Evolutionary conservation across 1,140 invertebrate genomes (phyloP).

Genomic region (Archivesica marissinica): DNA sequence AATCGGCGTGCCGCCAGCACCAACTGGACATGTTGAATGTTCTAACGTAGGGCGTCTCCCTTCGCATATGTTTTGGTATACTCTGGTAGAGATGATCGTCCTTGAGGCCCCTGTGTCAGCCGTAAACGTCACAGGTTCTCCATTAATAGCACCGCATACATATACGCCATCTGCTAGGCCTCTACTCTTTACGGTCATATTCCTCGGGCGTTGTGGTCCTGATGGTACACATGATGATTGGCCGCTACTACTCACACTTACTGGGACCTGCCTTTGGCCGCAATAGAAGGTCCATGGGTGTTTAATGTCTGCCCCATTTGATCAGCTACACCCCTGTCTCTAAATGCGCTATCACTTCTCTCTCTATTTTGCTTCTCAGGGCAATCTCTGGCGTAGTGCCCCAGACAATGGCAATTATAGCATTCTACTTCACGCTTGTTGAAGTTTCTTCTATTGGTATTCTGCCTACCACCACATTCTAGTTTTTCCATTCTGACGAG

Average conservation of each 20-base stretch:
- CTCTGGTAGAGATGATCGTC: conserved; percentile 33
- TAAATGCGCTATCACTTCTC: background rate
- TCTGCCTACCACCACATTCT: background rate
- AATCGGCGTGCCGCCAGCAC: conserved; percentile 32
- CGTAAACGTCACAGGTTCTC: conserved; percentile 17
- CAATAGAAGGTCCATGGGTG: conserved; percentile 35
- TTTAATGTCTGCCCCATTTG: conserved; percentile 20
- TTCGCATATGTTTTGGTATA: background rate
- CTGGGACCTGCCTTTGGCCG: conserved; percentile 22
- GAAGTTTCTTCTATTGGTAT: background rate
- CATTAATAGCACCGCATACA: conserved; percentile 24
- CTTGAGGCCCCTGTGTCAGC: conserved; percentile 40
- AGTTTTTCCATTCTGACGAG: conserved; percentile 9
- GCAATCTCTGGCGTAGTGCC: conserved; percentile 43
- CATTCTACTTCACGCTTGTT: conserved; percentile 5
- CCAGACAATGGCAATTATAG: conserved; percentile 19
- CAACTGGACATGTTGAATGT: background rate
- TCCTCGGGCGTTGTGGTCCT: background rate
- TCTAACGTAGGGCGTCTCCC: background rate
- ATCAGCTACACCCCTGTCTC: background rate
- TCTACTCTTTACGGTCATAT: background rate
- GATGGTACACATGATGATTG: background rate
- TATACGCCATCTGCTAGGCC: conserved; percentile 15
- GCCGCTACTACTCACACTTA: background rate
- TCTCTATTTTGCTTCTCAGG: background rate